phyloP scores from a whole-genome alignment of 2,888 invertebrate genomes.

The Leptopilina myrica region DNA sequence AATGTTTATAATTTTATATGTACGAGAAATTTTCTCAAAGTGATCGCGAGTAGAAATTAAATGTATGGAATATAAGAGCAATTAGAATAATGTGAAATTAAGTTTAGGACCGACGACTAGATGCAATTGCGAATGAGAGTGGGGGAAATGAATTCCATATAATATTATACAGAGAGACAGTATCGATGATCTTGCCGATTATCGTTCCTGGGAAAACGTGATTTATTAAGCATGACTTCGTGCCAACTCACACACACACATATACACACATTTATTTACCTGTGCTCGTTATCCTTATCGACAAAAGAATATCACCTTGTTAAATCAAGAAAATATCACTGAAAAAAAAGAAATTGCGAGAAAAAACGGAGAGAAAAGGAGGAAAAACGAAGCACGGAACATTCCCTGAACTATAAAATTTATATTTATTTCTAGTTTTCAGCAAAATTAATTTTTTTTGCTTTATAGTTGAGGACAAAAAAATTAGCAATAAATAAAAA shows the following conservation, averaged over 20 bases:
- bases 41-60: slow-evolving; percentile 24
- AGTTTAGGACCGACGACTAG: slow-evolving; percentile 7
- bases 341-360: too few relatives aligned
- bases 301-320: slow-evolving; percentile 63
- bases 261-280: too few relatives aligned
- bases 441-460: too few relatives aligned
- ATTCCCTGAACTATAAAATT: too few relatives aligned
- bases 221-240: slow-evolving; percentile 68
- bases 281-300: slow-evolving; percentile 68
- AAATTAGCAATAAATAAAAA: too few relatives aligned
- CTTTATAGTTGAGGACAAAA: too few relatives aligned
- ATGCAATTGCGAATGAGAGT: too few relatives aligned
- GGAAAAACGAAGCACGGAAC: too few relatives aligned
- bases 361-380: too few relatives aligned
- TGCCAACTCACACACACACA: slow-evolving; percentile 53
- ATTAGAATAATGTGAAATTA: slow-evolving; percentile 36
- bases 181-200: slow-evolving; percentile 66
- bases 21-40: too few relatives aligned
- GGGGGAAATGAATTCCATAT: slow-evolving; percentile 32
- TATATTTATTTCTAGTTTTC: too few relatives aligned
- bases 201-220: slow-evolving; percentile 68
- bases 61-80: slow-evolving; percentile 25
- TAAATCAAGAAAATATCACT: too few relatives aligned
- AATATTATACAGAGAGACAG: slow-evolving; percentile 12
- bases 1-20: neutral